Evolutionary conservation across 2,113 vertebrate species (phyloP).

Genomic region (Tenebrosternarchus preto): DNA sequence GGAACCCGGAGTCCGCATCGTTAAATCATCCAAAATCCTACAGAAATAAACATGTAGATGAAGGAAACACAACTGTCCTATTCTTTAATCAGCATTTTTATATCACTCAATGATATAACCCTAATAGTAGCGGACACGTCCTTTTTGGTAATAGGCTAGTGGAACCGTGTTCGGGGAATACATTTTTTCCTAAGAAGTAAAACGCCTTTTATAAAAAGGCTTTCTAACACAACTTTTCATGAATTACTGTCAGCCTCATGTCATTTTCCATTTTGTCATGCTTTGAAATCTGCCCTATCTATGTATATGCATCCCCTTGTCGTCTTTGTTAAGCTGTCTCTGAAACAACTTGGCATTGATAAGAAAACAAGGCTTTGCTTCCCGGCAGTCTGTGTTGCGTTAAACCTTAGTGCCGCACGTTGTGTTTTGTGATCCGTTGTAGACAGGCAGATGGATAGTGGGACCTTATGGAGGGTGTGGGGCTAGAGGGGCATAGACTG

Average conservation of each 20-base stretch:
- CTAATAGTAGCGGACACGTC: too few relatives aligned
- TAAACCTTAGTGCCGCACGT: constrained; percentile 44
- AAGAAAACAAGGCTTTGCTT: constrained; percentile 42
- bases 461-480: constrained; percentile 33
- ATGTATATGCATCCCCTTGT: background rate
- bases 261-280: background rate
- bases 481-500: background rate
- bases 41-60: background rate
- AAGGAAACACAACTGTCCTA: background rate
- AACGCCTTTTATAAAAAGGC: too few relatives aligned
- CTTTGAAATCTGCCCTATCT: constrained; percentile 14
- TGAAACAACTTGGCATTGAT: constrained; percentile 15
- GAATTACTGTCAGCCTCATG: too few relatives aligned
- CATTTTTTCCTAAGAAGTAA: too few relatives aligned
- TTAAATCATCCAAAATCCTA: background rate
- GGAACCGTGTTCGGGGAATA: too few relatives aligned
- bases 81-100: background rate
- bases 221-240: too few relatives aligned
- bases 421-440: constrained; percentile 60
- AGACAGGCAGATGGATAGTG: constrained; percentile 58
- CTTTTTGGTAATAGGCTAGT: too few relatives aligned
- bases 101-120: background rate
- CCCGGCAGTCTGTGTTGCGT: constrained; percentile 49
- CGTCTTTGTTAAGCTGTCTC: constrained; percentile 10
- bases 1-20: background rate